Evolutionary conservation across 2,797 vertebrate genomes (phyloP).

Genomic region (Ctenosaura bakeri): DNA sequence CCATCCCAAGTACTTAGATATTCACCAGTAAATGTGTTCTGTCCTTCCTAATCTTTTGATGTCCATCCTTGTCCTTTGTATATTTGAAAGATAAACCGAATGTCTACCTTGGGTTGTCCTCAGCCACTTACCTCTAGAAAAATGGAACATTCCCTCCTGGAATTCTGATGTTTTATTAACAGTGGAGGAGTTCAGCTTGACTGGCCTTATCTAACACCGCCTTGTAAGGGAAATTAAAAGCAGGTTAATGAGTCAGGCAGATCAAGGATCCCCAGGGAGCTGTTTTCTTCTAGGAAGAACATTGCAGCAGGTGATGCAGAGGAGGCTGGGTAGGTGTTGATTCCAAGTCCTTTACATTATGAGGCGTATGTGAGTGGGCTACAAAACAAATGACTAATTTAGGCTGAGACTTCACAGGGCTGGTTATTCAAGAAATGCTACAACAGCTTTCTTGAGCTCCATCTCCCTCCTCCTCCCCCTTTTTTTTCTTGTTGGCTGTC

Average conservation of each 20-base stretch:
- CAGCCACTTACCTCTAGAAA: background rate
- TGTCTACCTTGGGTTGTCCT: background rate
- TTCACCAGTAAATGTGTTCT: background rate
- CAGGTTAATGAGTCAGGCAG: background rate
- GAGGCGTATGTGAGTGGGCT: slow-evolving; percentile 1
- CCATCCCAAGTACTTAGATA: background rate
- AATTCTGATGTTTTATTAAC: background rate
- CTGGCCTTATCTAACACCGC: background rate
- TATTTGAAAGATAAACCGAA: background rate
- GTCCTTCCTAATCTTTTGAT: background rate
- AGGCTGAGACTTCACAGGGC: background rate
- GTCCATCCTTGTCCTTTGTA: too few relatives aligned
- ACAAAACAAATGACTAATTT: slow-evolving; percentile 43
- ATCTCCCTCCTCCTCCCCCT: background rate
- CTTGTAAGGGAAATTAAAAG: background rate
- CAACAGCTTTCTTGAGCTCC: background rate
- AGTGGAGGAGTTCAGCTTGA: background rate
- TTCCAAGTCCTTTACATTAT: slow-evolving; percentile 10
- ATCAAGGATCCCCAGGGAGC: slow-evolving; percentile 11
- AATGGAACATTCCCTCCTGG: background rate
- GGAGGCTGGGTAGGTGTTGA: background rate
- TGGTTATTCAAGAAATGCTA: slow-evolving; percentile 13
- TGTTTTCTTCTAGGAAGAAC: background rate
- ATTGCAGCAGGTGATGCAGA: slow-evolving; percentile 14
- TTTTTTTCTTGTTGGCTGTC: background rate